phyloP scores from a whole-genome alignment of 2,797 vertebrate genomes.

The Crenuchus spilurus region DNA sequence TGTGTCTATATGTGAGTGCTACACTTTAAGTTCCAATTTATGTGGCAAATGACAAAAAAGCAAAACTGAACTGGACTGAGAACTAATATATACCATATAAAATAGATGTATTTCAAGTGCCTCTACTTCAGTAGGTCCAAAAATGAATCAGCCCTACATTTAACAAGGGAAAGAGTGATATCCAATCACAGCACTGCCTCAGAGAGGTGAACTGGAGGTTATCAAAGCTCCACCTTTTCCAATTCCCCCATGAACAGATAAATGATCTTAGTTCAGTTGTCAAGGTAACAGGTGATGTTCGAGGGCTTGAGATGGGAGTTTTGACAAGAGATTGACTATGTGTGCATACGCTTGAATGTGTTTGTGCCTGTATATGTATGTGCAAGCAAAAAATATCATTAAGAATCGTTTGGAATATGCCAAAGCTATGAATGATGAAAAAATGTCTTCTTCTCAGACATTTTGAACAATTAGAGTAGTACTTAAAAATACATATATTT shows the following conservation, averaged over 20 bases:
- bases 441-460: not conserved
- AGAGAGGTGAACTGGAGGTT: slow-evolving; percentile 1
- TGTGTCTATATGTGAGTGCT: not conserved
- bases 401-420: not conserved
- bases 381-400: not conserved
- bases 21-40: too few relatives aligned
- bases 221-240: slow-evolving; percentile 35
- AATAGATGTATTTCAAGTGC: not conserved
- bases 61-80: too few relatives aligned
- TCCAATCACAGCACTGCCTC: not conserved
- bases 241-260: slow-evolving; percentile 23
- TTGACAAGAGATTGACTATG: not conserved
- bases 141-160: not conserved
- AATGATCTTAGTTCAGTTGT: slow-evolving; percentile 18
- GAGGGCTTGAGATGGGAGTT: slow-evolving; percentile 13
- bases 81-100: too few relatives aligned
- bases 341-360: slow-evolving; percentile 17
- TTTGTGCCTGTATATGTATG: slow-evolving; percentile 37
- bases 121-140: not conserved
- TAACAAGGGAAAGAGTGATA: not conserved
- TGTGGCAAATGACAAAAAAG: too few relatives aligned
- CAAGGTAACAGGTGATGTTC: slow-evolving; percentile 27
- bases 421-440: not conserved
- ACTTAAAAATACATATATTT: not conserved
- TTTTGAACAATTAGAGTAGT: not conserved